Evolutionary conservation across 2,888 invertebrate genomes (phyloP).

Genomic region (Agonum fuliginosum): DNA sequence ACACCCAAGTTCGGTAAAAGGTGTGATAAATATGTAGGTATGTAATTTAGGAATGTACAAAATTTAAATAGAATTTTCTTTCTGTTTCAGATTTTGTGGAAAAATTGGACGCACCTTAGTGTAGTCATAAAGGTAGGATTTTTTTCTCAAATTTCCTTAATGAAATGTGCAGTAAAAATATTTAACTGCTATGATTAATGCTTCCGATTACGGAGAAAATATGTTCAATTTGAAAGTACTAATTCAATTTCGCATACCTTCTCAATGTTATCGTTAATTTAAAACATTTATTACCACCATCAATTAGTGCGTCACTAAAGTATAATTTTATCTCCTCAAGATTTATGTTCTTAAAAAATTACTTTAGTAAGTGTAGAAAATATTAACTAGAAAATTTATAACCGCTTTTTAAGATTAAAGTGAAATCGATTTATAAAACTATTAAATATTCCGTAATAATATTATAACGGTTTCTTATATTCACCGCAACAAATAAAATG

Average conservation of each 20-base stretch:
- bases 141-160: too few relatives aligned
- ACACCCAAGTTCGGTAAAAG: too few relatives aligned
- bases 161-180: too few relatives aligned
- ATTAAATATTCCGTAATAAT: slow-evolving; percentile 17
- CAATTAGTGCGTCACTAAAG: slow-evolving; percentile 29
- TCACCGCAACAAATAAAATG: slow-evolving; percentile 8
- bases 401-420: slow-evolving; percentile 11
- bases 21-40: too few relatives aligned
- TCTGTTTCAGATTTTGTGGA: too few relatives aligned
- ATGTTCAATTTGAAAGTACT: slow-evolving; percentile 40
- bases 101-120: too few relatives aligned
- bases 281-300: slow-evolving; percentile 32
- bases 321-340: slow-evolving; percentile 31
- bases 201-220: slow-evolving; percentile 21
- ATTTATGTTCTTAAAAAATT: slow-evolving; percentile 32
- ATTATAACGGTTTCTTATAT: slow-evolving; percentile 1
- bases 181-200: too few relatives aligned
- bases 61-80: too few relatives aligned
- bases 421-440: slow-evolving; percentile 20
- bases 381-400: slow-evolving; percentile 12
- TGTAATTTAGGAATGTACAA: too few relatives aligned
- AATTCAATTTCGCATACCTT: slow-evolving; percentile 39
- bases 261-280: slow-evolving; percentile 43
- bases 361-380: slow-evolving; percentile 6
- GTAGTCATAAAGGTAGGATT: too few relatives aligned